Conservation (phyloP, 2,113 vertebrate species). For the Tapirus terrestris region DNA sequence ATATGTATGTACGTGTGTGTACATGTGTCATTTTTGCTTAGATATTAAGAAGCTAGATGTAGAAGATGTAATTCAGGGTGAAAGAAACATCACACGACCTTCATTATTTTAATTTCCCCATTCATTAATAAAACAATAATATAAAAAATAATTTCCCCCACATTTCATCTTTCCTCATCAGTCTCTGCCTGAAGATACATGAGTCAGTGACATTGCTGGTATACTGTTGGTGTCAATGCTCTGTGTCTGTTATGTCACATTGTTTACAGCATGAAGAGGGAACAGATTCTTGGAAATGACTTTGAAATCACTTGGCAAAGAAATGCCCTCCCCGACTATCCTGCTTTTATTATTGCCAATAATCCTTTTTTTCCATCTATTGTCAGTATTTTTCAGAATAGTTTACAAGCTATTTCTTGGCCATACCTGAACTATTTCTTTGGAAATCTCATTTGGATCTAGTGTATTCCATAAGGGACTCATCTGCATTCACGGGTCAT, state of each 20-base stretch:
- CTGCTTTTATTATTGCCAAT: neutral
- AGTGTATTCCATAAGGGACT: neutral
- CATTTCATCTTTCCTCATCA: neutral
- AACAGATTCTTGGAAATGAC: neutral
- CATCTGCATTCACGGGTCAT: neutral
- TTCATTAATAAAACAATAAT: neutral
- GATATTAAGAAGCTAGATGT: neutral
- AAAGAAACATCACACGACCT: neutral
- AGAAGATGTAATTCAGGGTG: neutral
- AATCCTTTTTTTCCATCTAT: neutral
- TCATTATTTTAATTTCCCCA: neutral
- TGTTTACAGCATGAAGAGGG: neutral
- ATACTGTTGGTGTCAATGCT: no score
- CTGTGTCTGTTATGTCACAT: neutral
- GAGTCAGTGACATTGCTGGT: no score
- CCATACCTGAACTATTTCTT: neutral
- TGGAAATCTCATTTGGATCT: neutral
- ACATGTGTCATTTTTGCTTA: neutral
- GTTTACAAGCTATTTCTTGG: neutral
- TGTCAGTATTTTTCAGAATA: neutral
- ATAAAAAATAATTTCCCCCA: neutral
- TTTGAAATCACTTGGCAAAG: neutral
- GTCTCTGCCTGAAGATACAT: neutral
- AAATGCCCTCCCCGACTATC: neutral
- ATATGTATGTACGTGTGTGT: no score